A percentile compares a stretch with the other conserved stretches of the same genome.
Conservation (phyloP, 2,797 vertebrate species). For the Siniperca undulata region DNA sequence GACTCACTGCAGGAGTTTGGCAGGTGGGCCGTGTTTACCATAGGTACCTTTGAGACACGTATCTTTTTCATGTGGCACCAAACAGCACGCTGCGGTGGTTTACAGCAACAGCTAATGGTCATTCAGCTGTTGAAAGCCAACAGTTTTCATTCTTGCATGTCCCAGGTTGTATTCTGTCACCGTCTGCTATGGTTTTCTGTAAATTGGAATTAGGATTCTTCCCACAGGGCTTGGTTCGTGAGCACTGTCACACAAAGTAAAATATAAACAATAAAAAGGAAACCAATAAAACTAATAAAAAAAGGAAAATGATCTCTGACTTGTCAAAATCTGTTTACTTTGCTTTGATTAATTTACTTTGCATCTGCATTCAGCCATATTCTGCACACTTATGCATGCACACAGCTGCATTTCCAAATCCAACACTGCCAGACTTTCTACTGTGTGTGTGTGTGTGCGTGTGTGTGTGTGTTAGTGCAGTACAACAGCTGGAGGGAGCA, state of each 20-base stretch:
- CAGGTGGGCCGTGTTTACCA: too few relatives aligned
- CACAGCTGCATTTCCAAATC: conserved; percentile 18
- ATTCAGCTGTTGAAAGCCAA: neutral
- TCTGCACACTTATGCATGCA: conserved; percentile 16
- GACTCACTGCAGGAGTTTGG: too few relatives aligned
- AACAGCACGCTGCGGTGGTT: too few relatives aligned
- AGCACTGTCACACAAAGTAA: neutral
- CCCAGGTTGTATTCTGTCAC: neutral
- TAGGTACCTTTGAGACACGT: too few relatives aligned
- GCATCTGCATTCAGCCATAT: neutral
- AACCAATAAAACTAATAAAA: neutral
- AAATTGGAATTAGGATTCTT: neutral
- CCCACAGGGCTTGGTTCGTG: neutral
- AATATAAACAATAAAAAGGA: neutral
- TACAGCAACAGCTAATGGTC: neutral
- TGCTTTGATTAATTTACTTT: neutral
- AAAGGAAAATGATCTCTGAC: neutral
- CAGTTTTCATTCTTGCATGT: neutral
- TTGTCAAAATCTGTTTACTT: conserved; percentile 5
- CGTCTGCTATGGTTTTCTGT: neutral
- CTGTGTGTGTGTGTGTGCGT: conserved; percentile 18
- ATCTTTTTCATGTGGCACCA: too few relatives aligned
- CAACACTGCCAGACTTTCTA: conserved; percentile 1
- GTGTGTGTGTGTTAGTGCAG: conserved; percentile 7
- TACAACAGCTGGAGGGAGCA: conserved; percentile 66